These are phyloP conservation scores for Muntiacus muntjak DNA, from an alignment of 2,113 vertebrate genomes.

Conservation along the genomic window DNA sequence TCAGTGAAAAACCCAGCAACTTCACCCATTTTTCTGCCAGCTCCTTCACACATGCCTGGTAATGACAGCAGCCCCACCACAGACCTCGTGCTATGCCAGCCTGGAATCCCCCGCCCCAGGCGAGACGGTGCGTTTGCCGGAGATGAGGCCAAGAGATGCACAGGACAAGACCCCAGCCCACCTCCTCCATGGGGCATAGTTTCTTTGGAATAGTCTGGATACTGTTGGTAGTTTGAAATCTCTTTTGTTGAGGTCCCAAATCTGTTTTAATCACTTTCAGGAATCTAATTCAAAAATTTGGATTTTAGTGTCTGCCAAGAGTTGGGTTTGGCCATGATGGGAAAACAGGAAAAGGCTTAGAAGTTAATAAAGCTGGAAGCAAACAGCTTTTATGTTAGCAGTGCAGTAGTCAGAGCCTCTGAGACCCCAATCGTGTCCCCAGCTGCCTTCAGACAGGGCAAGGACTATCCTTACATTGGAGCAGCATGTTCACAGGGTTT, in stretches of 20 bases:
- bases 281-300: constrained; percentile 11
- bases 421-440: background rate
- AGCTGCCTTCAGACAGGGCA: constrained; percentile 12
- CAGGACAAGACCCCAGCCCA: rapidly evolving
- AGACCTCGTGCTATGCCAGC: background rate
- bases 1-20: background rate
- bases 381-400: constrained; percentile 63
- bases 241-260: background rate
- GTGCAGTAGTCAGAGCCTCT: background rate
- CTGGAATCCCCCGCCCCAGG: background rate
- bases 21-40: background rate
- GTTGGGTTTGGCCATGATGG: constrained; percentile 61
- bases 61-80: background rate
- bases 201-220: background rate
- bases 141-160: background rate
- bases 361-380: constrained; percentile 75
- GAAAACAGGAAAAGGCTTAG: constrained; percentile 79
- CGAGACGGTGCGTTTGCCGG: rapidly evolving
- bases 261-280: constrained; percentile 36
- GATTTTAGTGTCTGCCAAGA: constrained; percentile 67
- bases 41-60: background rate
- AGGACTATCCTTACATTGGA: background rate
- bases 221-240: background rate
- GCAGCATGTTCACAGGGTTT: background rate
- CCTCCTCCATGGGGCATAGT: rapidly evolving